Conservation (phyloP, 2,113 vertebrate genomes). For the Melierax canorus region DNA sequence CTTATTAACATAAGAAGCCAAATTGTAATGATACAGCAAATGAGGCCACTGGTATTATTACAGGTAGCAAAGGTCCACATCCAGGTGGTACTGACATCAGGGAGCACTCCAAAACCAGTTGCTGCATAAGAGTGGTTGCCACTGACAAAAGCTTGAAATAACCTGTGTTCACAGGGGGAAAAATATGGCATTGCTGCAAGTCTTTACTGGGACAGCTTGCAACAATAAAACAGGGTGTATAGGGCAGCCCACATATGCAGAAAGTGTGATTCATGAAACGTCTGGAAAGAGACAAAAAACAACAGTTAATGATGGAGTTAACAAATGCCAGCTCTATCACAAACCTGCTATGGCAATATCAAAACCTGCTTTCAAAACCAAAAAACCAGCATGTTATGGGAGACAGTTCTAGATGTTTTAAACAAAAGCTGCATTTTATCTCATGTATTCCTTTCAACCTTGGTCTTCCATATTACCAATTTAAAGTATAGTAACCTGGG, state of each 20-base stretch:
- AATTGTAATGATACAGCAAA: constrained; percentile 89
- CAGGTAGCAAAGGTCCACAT: constrained; percentile 87
- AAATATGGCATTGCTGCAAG: constrained; percentile 87
- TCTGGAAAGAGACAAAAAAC: constrained; percentile 66
- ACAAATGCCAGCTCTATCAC: not conserved
- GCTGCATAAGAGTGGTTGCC: constrained; percentile 86
- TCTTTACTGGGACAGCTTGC: constrained; percentile 82
- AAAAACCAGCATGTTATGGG: accelerated
- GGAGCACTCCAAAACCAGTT: constrained; percentile 86
- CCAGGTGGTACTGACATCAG: constrained; percentile 84
- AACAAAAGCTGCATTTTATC: not conserved
- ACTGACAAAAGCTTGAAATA: constrained; percentile 87
- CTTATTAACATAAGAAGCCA: constrained; percentile 87
- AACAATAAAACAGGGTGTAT: constrained; percentile 79
- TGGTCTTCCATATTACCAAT: not conserved
- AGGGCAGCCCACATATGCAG: constrained; percentile 74
- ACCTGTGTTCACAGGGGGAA: constrained; percentile 85
- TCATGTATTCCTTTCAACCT: not conserved
- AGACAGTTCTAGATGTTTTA: not conserved
- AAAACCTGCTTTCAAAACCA: not conserved
- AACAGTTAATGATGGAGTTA: constrained; percentile 11
- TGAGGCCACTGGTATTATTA: constrained; percentile 89
- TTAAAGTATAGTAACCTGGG: not conserved
- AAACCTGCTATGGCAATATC: not conserved
- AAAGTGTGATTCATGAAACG: constrained; percentile 89